Base-by-base conservation (phyloP, 2,888 invertebrate species). In the Harmothoe impar region DNA sequence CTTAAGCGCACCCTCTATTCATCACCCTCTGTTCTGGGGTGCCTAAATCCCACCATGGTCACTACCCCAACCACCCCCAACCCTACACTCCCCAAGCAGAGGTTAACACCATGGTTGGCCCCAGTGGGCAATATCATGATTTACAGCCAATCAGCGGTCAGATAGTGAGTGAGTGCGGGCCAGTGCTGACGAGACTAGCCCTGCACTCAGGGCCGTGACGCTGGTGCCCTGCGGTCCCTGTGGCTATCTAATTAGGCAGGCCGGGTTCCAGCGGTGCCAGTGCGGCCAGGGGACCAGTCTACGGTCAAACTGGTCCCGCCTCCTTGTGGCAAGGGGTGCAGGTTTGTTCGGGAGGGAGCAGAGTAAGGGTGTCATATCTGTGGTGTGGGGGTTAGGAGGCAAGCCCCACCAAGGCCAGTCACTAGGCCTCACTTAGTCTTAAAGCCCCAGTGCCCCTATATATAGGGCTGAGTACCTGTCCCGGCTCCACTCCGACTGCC, bases 141-240 rank as follows among this genome's bases (percentile, higher is more conserved):
- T 72, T 72, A 72, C 72, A 29, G 31, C 72, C 72, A 72, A 72
- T 72, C 72, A 72, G 72, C 25, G 25, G 29, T 25, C 72, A 72
- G 29, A 72, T 72, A 72, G 72, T 72, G 72, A 25, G 72, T 72
- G 72, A 72, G 29, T 72, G 72, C 29, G 31, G 72, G 17, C 72
- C 29, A 3, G 72, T 72, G 5, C 72, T 72, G 72, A 72, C 72
- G 72, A 72, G 62, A 62, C 62, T 62, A 62, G 62, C 23, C n/a
- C 62, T 15, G 62, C 62, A 62, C 62, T 62, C 15, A 20, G 15
- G 7, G 62, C 62, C 62, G 3, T 15, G 29, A 15, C 72, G 29
- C 31, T 72, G 72, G 72, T 29, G 25, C 29, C 72, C 72, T 15
- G 5, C 29, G 72, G 72, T 3, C 5, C 29, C 72, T 62, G 62